phyloP scores from a whole-genome alignment of 2,113 vertebrate genomes.

The Prietella phreatophila region DNA sequence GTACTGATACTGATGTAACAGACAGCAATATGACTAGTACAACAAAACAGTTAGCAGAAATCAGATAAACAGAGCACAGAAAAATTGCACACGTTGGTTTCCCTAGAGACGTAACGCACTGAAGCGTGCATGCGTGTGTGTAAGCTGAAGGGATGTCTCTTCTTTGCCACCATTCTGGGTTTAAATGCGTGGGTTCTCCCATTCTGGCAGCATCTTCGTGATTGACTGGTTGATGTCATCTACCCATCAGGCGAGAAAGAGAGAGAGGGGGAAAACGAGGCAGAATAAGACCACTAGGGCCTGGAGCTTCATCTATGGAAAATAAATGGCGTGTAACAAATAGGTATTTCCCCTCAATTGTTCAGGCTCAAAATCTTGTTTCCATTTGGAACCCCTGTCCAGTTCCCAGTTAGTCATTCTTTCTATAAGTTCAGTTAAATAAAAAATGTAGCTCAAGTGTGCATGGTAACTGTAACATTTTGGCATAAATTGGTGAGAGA shows the following conservation, averaged over 20 bases:
- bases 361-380: not conserved
- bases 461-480: not conserved
- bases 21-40: not conserved
- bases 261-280: not conserved
- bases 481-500: not conserved
- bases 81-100: not conserved
- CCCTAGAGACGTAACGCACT: not conserved
- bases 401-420: not conserved
- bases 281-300: not conserved
- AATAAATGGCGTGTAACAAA: not conserved
- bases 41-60: not conserved
- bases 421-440: not conserved
- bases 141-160: not conserved
- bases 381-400: not conserved
- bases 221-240: not conserved
- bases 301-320: not conserved
- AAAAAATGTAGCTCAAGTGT: not conserved
- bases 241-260: not conserved
- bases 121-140: too few relatives aligned
- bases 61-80: not conserved
- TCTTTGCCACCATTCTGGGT: not conserved
- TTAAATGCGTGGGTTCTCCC: not conserved
- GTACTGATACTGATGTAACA: not conserved
- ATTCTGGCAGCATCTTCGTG: not conserved
- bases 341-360: not conserved